Base-by-base conservation (phyloP, 2,113 vertebrate genomes). In the Paraplagusia blochii region DNA sequence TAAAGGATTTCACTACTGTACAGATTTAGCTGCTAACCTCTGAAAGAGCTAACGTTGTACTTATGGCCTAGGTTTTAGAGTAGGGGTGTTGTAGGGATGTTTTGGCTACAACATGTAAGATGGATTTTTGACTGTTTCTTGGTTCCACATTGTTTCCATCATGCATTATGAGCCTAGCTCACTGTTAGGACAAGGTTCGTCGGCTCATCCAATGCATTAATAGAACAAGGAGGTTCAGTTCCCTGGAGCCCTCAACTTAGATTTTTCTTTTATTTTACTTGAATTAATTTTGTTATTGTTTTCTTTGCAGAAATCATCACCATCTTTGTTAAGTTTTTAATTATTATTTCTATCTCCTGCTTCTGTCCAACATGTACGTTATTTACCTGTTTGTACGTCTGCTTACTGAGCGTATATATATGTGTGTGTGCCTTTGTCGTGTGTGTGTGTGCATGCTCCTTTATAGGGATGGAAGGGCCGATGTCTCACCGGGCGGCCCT, bases 401-500 rank as follows among this genome's bases (percentile, higher is more conserved):
- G 6, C 63, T 12, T 69, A 5, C 65, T 14, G 22, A 29, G 22
- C 53, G 9, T 60, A 8, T 69, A 11, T 67, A n/a, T 77, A 15
- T 74, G 12, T 82, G 15, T 58, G 7, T 68, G 16, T 71, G 8
- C 34, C 8, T 48, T 55, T 44, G 74, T 29, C 22, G 16, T 71
- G 8, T 60, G 8, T 76, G 5, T 69, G 16, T 70, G 8, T 76
- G 5, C 67, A n/a, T 70, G 44, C 76, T 65, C 64, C 53, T 73
- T 35, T 85, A 52, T 87, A 98, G 95, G 95, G 59, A 93, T 98
- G 88, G 97, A 99, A 69, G 92, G 93, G 61, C 93, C 95, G 7
- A 87, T 98, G 82, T 95, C 94, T 48, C 95, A 95, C 48, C 90
- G 96, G 69, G 92, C 93, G 18, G 94, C 95, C 0, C 91, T 97